Conservation (phyloP, 2,113 vertebrate genomes). For the Myotis yumanensis region DNA sequence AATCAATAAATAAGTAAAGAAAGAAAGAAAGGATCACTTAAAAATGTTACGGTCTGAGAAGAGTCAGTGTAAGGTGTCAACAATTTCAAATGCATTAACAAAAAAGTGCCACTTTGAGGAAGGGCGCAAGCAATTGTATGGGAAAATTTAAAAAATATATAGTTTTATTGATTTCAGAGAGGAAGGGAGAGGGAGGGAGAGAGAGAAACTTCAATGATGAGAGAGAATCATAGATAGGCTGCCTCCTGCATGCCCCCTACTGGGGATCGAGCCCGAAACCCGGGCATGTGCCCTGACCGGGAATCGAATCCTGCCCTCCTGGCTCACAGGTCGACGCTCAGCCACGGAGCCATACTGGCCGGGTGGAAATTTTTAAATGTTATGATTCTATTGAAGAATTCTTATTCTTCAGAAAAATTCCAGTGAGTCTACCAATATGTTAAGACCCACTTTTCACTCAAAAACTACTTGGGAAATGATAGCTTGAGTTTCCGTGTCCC, state of each 20-base stretch:
- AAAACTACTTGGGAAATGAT: background rate
- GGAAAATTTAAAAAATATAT: background rate
- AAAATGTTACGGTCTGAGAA: background rate
- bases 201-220: no score
- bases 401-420: background rate
- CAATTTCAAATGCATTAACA: constrained; percentile 31
- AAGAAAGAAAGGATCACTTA: background rate
- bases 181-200: no score
- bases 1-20: no score
- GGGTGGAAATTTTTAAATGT: background rate
- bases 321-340: no score
- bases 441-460: background rate
- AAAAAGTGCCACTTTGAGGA: background rate
- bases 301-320: no score
- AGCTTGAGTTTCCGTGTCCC: background rate
- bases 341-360: no score
- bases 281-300: no score
- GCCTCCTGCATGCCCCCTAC: no score
- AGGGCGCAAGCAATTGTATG: background rate
- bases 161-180: no score
- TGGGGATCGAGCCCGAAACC: no score
- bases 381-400: background rate
- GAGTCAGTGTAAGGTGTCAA: background rate
- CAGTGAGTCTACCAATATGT: background rate
- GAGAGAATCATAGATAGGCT: no score